Conservation (phyloP, 2,888 invertebrate genomes). For the Hemistola chrysoprasaria region DNA sequence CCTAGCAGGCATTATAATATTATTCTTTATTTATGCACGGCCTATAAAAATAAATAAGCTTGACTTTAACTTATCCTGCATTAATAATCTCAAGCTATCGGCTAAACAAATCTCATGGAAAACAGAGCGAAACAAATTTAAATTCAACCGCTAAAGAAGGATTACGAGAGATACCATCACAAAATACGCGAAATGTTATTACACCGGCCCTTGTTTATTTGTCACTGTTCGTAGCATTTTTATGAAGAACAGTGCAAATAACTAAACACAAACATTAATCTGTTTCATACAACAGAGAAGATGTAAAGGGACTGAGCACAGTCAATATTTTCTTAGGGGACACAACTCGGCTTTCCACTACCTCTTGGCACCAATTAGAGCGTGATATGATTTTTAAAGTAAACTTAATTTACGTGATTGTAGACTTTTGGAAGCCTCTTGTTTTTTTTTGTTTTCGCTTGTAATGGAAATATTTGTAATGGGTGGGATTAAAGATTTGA, state of each 20-base stretch:
- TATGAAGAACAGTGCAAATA: constrained; percentile 79
- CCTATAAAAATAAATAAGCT: no score
- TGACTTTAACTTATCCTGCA: no score
- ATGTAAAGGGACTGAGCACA: constrained; percentile 67
- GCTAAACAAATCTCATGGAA: constrained; percentile 10
- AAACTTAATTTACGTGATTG: constrained; percentile 70
- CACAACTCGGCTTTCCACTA: constrained; percentile 54
- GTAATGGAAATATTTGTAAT: constrained; percentile 12
- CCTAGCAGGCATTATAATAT: no score
- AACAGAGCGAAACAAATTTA: constrained; percentile 22
- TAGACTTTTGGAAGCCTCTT: constrained; percentile 13
- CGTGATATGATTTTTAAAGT: constrained; percentile 74
- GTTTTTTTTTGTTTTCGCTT: constrained; percentile 18
- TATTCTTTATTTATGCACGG: no score
- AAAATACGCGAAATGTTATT: constrained; percentile 38
- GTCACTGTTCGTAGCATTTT: constrained; percentile 72
- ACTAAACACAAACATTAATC: constrained; percentile 77
- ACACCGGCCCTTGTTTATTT: constrained; percentile 58
- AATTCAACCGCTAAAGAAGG: constrained; percentile 35
- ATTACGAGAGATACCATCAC: constrained; percentile 57
- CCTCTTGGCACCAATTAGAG: constrained; percentile 74
- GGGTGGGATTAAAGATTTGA: not conserved
- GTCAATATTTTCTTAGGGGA: constrained; percentile 79
- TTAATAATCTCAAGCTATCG: constrained; percentile 1
- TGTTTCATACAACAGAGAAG: constrained; percentile 75